Base-by-base conservation (phyloP, 1,140 invertebrate genomes). In the Drosophila hydei region DNA sequence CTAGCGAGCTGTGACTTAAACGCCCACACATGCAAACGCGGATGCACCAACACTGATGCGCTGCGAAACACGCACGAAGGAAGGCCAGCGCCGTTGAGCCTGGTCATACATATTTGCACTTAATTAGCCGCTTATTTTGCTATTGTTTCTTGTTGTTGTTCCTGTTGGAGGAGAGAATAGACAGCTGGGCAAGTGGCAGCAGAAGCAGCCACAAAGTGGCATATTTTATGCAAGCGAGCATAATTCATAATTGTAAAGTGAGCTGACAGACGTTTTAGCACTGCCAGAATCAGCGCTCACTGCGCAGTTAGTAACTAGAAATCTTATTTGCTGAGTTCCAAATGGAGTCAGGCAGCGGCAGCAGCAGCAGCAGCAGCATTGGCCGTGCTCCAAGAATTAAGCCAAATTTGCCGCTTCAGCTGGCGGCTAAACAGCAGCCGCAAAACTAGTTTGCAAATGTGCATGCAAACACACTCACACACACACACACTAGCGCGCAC, bases 331-430 rank as follows among this genome's bases (percentile, higher is more conserved):
- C 48, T 47, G n/a, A 27, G 43, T 42, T 33, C 45, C 36, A 61
- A 69, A 52, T 69, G 60, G 50, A 70, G 64, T 70, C 67, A 56
- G 67, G 67, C 67, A 63, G 33, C 50, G 67, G 67, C 67, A 63
- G 33, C 50, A 55, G 67, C 40, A 4, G 18, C 9, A 19, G 42
- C 19, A 19, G 42, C 42, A 45, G 12, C 40, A 19, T 16, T 23
- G 43, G 19, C 51, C 30, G 19, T 38, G 30, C 30, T 43, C 18
- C 45, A 73, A 79, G 74, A 87, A 88, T 83, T 88, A 87, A 87
- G 78, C 78, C 83, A 87, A 87, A 87, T 88, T 81, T 87, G 67
- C 79, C 83, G 81, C 81, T 88, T 87, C 78, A 81, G 84, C 79
- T 79, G 68, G 27, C 71, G 59, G 72, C 62, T 38, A 36, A 54